phyloP scores from a whole-genome alignment of 1,140 invertebrate genomes.

The Drosophila truncata region DNA sequence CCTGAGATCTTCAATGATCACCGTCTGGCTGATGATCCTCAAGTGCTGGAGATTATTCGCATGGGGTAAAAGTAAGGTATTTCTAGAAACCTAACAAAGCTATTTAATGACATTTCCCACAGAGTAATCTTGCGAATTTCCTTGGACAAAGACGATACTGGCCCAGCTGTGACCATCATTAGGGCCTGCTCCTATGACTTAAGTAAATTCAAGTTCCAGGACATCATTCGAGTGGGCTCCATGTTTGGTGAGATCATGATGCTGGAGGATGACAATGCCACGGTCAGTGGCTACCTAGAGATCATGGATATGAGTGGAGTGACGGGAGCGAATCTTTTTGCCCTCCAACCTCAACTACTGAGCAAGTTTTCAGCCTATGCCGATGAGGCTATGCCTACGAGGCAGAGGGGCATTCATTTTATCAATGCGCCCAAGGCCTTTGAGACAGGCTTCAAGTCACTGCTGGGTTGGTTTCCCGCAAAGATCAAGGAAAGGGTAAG shows the following conservation, averaged over 20 bases:
- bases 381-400: conserved; percentile 87
- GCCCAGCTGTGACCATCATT: conserved; percentile 85
- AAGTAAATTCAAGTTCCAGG: conserved; percentile 74
- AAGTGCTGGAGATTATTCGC: conserved; percentile 85
- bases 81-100: fast-evolving
- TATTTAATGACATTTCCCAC: not conserved
- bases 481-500: conserved; percentile 73
- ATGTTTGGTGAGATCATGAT: conserved; percentile 85
- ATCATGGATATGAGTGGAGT: conserved; percentile 86
- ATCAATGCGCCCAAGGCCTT: conserved; percentile 86
- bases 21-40: conserved; percentile 69
- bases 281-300: conserved; percentile 77
- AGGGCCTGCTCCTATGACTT: conserved; percentile 79
- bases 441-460: conserved; percentile 86
- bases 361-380: conserved; percentile 86
- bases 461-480: conserved; percentile 84
- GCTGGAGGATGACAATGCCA: conserved; percentile 84
- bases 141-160: conserved; percentile 64
- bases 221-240: conserved; percentile 76
- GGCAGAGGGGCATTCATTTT: conserved; percentile 86
- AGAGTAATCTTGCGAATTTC: conserved; percentile 74
- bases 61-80: conserved; percentile 82
- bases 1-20: conserved; percentile 87
- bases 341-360: conserved; percentile 86
- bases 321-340: conserved; percentile 85